Percentiles rank a stretch among this genome's conserved stretches.
Evolutionary conservation across 2,113 vertebrate genomes (phyloP).

Genomic region (Charina bottae): DNA sequence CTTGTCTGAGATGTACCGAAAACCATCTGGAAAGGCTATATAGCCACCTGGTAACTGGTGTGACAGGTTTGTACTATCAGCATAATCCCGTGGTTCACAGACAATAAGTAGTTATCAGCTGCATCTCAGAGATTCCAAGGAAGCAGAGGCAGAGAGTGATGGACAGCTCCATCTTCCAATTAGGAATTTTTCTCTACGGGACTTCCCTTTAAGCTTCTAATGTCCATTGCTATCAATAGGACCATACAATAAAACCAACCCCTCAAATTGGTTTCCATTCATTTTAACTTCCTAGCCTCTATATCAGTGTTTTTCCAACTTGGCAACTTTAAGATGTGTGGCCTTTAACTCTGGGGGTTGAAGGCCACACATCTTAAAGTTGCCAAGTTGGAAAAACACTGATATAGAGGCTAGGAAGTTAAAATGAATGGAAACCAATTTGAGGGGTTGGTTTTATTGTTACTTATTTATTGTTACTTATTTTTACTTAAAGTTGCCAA

Average conservation of each 20-base stretch:
- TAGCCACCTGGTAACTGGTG: not conserved
- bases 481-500: too few relatives aligned
- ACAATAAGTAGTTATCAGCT: not conserved
- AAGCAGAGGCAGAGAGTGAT: not conserved
- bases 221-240: not conserved
- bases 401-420: too few relatives aligned
- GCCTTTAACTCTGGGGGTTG: too few relatives aligned
- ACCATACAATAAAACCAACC: not conserved
- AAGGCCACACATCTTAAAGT: too few relatives aligned
- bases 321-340: too few relatives aligned
- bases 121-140: not conserved
- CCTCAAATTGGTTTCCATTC: not conserved
- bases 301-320: too few relatives aligned
- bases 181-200: not conserved
- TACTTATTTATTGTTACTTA: too few relatives aligned
- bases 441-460: not conserved
- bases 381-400: too few relatives aligned
- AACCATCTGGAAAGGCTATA: not conserved
- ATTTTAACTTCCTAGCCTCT: not conserved
- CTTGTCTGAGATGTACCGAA: not conserved
- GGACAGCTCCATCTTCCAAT: not conserved
- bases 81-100: not conserved
- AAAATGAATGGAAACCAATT: not conserved
- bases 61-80: not conserved
- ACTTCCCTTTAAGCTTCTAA: not conserved